These are phyloP conservation scores for Ceryle rudis DNA, from an alignment of 2,797 vertebrate species.

Conservation along the genomic window DNA sequence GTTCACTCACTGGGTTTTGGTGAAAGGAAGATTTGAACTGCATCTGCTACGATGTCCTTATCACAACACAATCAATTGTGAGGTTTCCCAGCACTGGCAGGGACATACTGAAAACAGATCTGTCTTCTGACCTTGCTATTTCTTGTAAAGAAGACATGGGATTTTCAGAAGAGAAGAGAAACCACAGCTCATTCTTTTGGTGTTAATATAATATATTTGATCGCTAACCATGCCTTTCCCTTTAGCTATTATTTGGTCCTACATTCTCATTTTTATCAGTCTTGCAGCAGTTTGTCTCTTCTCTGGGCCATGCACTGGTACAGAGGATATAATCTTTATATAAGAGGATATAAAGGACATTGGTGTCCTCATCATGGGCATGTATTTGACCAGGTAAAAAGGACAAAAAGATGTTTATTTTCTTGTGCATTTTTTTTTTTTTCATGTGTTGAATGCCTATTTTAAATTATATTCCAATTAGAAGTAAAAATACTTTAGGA, in stretches of 20 bases:
- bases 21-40: background rate
- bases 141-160: background rate
- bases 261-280: background rate
- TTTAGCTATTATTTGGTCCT: background rate
- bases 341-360: background rate
- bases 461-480: background rate
- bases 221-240: background rate
- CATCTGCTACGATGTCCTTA: background rate
- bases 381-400: background rate
- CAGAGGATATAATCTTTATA: background rate
- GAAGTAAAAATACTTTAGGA: background rate
- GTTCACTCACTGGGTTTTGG: background rate
- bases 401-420: background rate
- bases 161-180: background rate
- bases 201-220: background rate
- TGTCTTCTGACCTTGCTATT: background rate
- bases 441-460: background rate
- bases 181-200: background rate
- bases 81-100: background rate
- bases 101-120: background rate
- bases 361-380: background rate
- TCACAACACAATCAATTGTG: background rate
- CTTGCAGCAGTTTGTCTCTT: background rate
- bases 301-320: background rate
- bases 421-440: background rate